Conservation (phyloP, 2,797 vertebrate genomes). For the Malacoctenus gilli region DNA sequence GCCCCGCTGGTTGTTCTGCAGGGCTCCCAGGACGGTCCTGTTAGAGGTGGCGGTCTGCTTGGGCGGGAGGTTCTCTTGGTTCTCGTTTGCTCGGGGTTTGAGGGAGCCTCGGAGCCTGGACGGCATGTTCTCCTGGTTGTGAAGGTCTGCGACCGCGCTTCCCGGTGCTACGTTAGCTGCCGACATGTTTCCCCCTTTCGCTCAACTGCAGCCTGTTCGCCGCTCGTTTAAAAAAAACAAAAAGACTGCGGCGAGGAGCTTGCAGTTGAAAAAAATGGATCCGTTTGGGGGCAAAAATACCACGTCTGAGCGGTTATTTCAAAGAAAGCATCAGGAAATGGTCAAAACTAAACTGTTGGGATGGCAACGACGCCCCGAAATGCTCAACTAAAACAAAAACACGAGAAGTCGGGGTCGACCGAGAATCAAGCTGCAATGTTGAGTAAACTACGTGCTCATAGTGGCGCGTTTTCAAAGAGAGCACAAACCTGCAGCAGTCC, state of each 20-base stretch:
- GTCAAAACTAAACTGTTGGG: conserved; percentile 48
- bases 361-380: conserved; percentile 46
- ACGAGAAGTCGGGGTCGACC: neutral
- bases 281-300: neutral
- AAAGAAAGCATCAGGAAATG: conserved; percentile 23
- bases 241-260: too few species aligned
- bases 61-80: conserved; percentile 89
- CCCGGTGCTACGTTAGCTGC: conserved; percentile 59
- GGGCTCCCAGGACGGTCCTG: conserved; percentile 82
- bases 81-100: conserved; percentile 72
- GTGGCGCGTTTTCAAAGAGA: too few species aligned
- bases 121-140: conserved; percentile 79
- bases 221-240: too few species aligned
- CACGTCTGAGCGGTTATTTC: neutral
- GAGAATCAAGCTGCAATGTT: too few species aligned
- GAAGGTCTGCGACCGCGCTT: conserved; percentile 58
- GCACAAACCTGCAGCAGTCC: too few species aligned
- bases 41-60: conserved; percentile 41
- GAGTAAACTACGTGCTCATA: too few species aligned
- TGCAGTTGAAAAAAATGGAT: too few species aligned
- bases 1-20: conserved; percentile 81
- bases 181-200: conserved; percentile 66
- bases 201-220: accelerated
- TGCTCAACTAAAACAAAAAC: conserved; percentile 5
- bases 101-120: conserved; percentile 58